These are phyloP conservation scores for Dallia pectoralis DNA, from an alignment of 2,797 vertebrate genomes.

Conservation along the genomic window DNA sequence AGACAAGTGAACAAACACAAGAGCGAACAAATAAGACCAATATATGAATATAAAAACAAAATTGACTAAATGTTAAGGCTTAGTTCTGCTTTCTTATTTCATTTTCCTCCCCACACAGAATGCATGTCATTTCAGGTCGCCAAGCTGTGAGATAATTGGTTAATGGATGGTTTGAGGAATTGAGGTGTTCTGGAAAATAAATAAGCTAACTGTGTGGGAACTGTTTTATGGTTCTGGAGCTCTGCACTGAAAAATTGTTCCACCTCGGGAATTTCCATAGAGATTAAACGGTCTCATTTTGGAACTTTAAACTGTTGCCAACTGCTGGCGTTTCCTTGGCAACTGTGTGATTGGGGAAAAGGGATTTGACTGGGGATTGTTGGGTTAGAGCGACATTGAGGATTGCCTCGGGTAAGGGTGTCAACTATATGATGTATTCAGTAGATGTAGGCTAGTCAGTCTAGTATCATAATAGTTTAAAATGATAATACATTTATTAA, in stretches of 20 bases:
- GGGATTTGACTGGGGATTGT: constrained; percentile 66
- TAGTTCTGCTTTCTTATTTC: constrained; percentile 39
- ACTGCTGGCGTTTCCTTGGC: constrained; percentile 69
- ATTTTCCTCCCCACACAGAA: constrained; percentile 27
- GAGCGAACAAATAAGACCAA: constrained; percentile 38
- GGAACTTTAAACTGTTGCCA: constrained; percentile 63
- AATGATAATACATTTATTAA: too few relatives aligned
- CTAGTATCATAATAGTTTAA: constrained; percentile 48
- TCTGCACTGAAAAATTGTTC: constrained; percentile 35
- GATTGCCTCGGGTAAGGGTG: constrained; percentile 56
- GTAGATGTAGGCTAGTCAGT: constrained; percentile 70
- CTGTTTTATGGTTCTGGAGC: constrained; percentile 12
- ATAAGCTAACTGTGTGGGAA: constrained; percentile 18
- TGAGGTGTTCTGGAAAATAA: constrained; percentile 35
- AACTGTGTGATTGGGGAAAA: constrained; percentile 64
- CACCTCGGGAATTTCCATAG: constrained; percentile 59
- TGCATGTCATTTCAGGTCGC: constrained; percentile 37
- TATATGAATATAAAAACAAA: constrained; percentile 42
- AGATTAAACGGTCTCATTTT: constrained; percentile 54
- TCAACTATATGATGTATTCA: constrained; percentile 59
- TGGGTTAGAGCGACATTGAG: constrained; percentile 55
- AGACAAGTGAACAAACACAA: constrained; percentile 31
- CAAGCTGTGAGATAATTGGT: constrained; percentile 36
- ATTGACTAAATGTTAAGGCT: constrained; percentile 45
- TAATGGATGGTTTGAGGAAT: constrained; percentile 38